Evolutionary conservation across 2,113 vertebrate species (phyloP).

Genomic region (Macquaria ambigua): DNA sequence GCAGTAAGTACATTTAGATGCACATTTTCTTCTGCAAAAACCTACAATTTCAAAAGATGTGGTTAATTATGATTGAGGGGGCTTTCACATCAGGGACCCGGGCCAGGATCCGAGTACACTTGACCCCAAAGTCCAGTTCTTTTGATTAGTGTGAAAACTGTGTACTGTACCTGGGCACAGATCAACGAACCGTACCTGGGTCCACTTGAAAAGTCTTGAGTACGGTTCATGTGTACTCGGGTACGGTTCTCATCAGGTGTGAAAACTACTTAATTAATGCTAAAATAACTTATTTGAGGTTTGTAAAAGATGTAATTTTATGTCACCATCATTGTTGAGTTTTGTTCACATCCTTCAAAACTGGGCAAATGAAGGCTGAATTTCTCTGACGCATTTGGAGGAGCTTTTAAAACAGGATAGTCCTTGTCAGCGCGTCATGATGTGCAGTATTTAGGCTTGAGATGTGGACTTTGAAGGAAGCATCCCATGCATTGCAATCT

Average conservation of each 20-base stretch:
- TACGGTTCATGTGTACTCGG: background rate
- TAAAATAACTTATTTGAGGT: too few species aligned
- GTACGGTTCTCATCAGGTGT: too few species aligned
- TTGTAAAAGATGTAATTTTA: background rate
- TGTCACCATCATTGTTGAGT: background rate
- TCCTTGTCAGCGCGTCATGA: background rate
- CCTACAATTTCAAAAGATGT: background rate
- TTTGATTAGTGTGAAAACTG: too few species aligned
- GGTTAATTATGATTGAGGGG: background rate
- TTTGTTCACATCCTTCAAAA: background rate
- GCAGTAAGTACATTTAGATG: background rate
- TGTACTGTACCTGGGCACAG: too few species aligned
- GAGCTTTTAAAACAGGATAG: background rate
- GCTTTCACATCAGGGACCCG: too few species aligned
- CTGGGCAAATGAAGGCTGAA: too few species aligned
- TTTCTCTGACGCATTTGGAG: background rate
- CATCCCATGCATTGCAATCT: background rate
- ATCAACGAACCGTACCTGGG: too few species aligned
- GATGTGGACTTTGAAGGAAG: background rate
- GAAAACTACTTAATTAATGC: background rate
- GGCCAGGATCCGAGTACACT: too few species aligned
- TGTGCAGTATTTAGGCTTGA: background rate
- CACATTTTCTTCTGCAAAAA: background rate
- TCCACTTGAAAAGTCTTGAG: too few species aligned
- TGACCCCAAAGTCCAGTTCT: too few species aligned